Evolutionary conservation across 2,797 vertebrate genomes (phyloP).

Genomic region (Lutjanus argentimaculatus): DNA sequence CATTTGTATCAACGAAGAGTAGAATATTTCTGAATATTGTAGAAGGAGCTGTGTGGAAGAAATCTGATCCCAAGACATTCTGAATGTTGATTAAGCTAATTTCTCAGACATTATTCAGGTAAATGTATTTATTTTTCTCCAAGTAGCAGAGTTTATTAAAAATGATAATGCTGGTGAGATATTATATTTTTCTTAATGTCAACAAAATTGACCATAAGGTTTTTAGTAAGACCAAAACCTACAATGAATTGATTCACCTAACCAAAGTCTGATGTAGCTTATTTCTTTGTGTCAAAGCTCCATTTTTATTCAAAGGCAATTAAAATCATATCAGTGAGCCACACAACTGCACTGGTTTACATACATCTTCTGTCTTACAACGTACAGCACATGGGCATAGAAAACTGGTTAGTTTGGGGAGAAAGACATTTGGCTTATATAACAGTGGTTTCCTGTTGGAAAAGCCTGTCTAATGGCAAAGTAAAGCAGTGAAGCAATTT

Average conservation of each 20-base stretch:
- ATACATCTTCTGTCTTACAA: background rate
- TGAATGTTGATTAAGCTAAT: background rate
- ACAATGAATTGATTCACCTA: background rate
- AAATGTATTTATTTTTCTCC: background rate
- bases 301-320: background rate
- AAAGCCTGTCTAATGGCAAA: no score
- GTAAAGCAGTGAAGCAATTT: no score
- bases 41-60: background rate
- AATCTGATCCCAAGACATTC: background rate
- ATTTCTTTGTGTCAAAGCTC: background rate
- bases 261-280: background rate
- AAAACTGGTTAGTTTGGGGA: no score
- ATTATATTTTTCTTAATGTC: background rate
- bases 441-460: no score
- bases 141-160: background rate
- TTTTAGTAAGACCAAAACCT: background rate
- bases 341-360: background rate
- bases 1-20: slow-evolving; percentile 21
- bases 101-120: background rate
- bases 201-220: slow-evolving; percentile 5
- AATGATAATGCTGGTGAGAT: no score
- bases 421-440: no score
- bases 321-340: background rate
- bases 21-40: background rate
- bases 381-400: background rate